These are phyloP conservation scores for Galeopterus variegatus DNA, from an alignment of 2,113 vertebrate species.

Conservation along the genomic window DNA sequence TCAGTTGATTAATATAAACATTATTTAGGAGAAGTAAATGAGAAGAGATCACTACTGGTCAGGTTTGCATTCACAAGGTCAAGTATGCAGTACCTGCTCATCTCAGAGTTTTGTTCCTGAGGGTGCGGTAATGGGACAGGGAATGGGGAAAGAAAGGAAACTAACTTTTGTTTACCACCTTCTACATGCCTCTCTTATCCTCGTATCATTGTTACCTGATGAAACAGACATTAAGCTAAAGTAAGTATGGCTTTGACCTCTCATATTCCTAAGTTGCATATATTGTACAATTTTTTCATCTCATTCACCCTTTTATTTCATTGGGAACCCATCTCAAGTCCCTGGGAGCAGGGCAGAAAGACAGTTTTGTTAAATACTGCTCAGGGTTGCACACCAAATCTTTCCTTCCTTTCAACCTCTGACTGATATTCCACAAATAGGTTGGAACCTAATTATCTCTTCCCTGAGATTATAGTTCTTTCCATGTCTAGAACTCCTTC, in stretches of 20 bases:
- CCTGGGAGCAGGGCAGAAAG: background rate
- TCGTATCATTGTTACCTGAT: constrained; percentile 15
- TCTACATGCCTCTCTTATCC: background rate
- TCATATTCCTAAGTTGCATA: constrained; percentile 27
- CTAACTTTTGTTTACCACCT: background rate
- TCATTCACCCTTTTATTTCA: constrained; percentile 57
- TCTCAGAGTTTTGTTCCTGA: background rate
- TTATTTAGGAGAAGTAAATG: background rate
- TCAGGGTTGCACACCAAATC: background rate
- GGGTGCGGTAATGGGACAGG: background rate
- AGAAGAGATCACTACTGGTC: background rate
- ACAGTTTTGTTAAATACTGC: constrained; percentile 24
- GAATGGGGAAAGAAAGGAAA: background rate
- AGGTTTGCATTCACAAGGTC: background rate
- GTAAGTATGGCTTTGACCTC: constrained; percentile 30
- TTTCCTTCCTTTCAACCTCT: constrained; percentile 17
- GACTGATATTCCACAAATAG: background rate
- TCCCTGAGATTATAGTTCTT: constrained; percentile 17
- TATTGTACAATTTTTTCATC: background rate
- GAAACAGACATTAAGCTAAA: constrained; percentile 27
- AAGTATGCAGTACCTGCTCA: background rate
- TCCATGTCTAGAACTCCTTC: background rate
- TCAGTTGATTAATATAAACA: background rate
- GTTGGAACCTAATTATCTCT: background rate
- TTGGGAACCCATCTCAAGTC: background rate